Evolutionary conservation across 2,888 invertebrate genomes (phyloP), one percentile per base, ranked within the genome.

Genomic region (Fabriciana adippe): DNA sequence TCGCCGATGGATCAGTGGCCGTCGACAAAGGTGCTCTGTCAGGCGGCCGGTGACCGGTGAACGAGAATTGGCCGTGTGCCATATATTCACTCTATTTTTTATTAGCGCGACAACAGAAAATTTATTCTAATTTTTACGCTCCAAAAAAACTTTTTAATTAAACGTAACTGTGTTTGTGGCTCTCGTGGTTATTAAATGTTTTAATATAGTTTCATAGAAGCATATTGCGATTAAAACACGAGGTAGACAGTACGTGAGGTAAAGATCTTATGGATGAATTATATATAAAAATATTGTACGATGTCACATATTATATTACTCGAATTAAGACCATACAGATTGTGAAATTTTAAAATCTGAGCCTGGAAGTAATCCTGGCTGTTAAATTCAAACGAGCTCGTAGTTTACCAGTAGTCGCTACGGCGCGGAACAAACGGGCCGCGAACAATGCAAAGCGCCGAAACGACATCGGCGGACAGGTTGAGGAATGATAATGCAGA

Each of bases 401-500:
- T 55, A 54, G 63, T 68, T 50, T 41, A 68, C 61, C 61, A 57
- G 60, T 35, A 48, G 51, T 51, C 55, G 54, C 47, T 47, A 66
- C 69, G 55, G 56, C 57, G 59, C 63, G 55, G 63, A 71, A 70
- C 73, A 61, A 71, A 71, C 73, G 66, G 60, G 68, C 65, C 64
- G 68, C 64, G 73, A 66, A 74, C 75, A 74, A 74, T 71, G 72
- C 73, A 71, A 64, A 72, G 66, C 68, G 64, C 71, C 70, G 68
- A 59, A 55, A 66, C 70, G 61, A 41, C 56, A 47, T 67, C 69
- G 64, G 60, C 60, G 74, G 78, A 75, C 79, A 76, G 73, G 73
- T 74, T 77, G 78, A 77, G 76, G 75, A 76, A 77, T 76, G 74
- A 72, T 77, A 77, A 74, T 75, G 67, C 72, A 71, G 67, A 66